Evolutionary conservation across 1,140 invertebrate species (phyloP), one percentile per base, ranked within the genome.

Genomic region (Drosophila triauraria): DNA sequence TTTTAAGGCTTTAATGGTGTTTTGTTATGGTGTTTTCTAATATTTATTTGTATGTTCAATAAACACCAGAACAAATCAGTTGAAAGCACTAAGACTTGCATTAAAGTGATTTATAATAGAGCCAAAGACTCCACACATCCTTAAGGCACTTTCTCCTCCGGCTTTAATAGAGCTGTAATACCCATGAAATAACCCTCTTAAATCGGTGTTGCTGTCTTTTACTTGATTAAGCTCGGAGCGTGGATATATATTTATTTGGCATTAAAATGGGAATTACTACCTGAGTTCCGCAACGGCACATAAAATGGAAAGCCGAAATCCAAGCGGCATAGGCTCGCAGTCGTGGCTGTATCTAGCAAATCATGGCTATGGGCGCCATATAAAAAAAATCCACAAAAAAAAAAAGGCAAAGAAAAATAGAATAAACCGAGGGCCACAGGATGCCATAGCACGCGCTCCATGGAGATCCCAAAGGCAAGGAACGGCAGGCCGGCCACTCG

Each of bases 191-290:
- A 17, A 5, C 6, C 20, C 13, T 53, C 48, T 59, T 67, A 84
- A 78, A 77, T 80, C 51, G 38, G 20, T 2, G 25, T 2, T 9
- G 40, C 20, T 60, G 8, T 61, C n/a, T 9, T 38, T 23, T 8
- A 38, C 53, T 71, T 60, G 17, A 71, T 53, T 46, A 30, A 1
- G 20, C 6, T 23, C 32, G 23, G 12, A 46, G 2, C 27, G 15
- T 23, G 17, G 38, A 40, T 25, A 57, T 50, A 48, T 53, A 51
- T 53, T 30, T 51, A 38, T 32, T 48, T 50, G 51, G 51, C 70
- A 78, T 88, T 90, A 82, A 85, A 79, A 69, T 72, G 68, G 71
- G 88, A 82, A 91, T 90, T 90, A 90, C 85, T 90, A 90, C 86
- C 85, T 90, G 85, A 90, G 75, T 90, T 90, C 85, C 85, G 85